Percentiles rank a stretch among this genome's conserved stretches.
Evolutionary conservation across 2,888 invertebrate genomes (phyloP).

Genomic region (Leptinotarsa rubiginosa): DNA sequence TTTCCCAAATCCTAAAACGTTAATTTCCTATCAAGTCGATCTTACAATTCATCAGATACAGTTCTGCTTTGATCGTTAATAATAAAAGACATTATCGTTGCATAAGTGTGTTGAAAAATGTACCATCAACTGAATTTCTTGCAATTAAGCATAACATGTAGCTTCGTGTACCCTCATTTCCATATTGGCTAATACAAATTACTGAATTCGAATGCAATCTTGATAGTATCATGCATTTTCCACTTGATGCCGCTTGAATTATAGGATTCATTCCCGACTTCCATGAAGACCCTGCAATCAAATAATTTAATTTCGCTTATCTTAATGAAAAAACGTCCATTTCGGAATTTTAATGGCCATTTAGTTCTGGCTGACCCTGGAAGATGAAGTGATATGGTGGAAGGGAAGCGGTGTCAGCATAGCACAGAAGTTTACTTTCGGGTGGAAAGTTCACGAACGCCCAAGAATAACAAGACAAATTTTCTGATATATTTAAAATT

Average conservation of each 20-base stretch:
- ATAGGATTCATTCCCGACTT: constrained; percentile 20
- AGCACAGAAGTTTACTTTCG: neutral
- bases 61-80: neutral
- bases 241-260: constrained; percentile 29
- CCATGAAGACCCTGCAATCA: constrained; percentile 10
- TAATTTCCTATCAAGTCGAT: too few relatives aligned
- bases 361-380: constrained; percentile 1
- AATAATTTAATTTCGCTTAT: constrained; percentile 35
- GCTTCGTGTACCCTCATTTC: constrained; percentile 28
- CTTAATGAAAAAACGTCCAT: constrained; percentile 34
- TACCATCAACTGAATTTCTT: constrained; percentile 32
- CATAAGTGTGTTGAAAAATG: constrained; percentile 26
- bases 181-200: constrained; percentile 34
- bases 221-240: constrained; percentile 28
- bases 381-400: neutral
- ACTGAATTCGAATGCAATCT: constrained; percentile 32
- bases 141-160: constrained; percentile 15
- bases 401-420: neutral
- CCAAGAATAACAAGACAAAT: neutral
- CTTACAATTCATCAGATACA: neutral
- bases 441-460: neutral
- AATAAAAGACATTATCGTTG: constrained; percentile 25
- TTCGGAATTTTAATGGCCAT: constrained; percentile 12
- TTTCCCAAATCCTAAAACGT: too few relatives aligned
- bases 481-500: too few relatives aligned